These are phyloP conservation scores for Ptychoptera contaminata DNA, from an alignment of 2,888 invertebrate species.

Conservation along the genomic window DNA sequence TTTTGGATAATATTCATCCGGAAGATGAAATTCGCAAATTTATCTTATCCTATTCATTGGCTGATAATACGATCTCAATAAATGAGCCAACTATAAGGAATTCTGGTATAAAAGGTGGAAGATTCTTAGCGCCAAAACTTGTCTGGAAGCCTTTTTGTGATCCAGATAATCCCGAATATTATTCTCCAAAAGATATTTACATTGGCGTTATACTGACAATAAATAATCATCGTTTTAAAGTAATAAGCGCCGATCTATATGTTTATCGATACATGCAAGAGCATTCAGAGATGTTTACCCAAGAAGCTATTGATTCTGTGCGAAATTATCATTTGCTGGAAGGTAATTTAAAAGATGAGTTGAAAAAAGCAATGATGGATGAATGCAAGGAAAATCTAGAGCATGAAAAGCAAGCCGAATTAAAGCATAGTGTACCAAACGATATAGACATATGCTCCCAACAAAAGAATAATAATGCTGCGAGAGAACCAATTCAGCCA, in stretches of 20 bases:
- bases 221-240: slow-evolving; percentile 58
- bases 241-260: slow-evolving; percentile 59
- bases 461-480: neutral
- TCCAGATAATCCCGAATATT: slow-evolving; percentile 56
- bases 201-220: slow-evolving; percentile 59
- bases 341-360: slow-evolving; percentile 43
- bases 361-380: slow-evolving; percentile 4
- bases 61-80: slow-evolving; percentile 59
- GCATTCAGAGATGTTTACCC: slow-evolving; percentile 54
- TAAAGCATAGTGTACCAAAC: neutral
- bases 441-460: slow-evolving; percentile 4
- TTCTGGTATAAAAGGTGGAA: slow-evolving; percentile 60
- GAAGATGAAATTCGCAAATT: slow-evolving; percentile 64
- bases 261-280: slow-evolving; percentile 63
- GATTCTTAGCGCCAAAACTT: slow-evolving; percentile 50
- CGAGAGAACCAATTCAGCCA: neutral
- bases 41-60: slow-evolving; percentile 56
- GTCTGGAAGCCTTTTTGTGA: slow-evolving; percentile 53
- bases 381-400: neutral
- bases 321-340: slow-evolving; percentile 49
- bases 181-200: slow-evolving; percentile 61
- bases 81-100: slow-evolving; percentile 55
- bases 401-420: neutral
- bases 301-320: slow-evolving; percentile 47
- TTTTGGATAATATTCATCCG: slow-evolving; percentile 60